Evolutionary conservation across 37 sponge, comb jelly and placozoan species (phyloP), one percentile per base, ranked within the genome.

Genomic region (Agelas oroides): DNA sequence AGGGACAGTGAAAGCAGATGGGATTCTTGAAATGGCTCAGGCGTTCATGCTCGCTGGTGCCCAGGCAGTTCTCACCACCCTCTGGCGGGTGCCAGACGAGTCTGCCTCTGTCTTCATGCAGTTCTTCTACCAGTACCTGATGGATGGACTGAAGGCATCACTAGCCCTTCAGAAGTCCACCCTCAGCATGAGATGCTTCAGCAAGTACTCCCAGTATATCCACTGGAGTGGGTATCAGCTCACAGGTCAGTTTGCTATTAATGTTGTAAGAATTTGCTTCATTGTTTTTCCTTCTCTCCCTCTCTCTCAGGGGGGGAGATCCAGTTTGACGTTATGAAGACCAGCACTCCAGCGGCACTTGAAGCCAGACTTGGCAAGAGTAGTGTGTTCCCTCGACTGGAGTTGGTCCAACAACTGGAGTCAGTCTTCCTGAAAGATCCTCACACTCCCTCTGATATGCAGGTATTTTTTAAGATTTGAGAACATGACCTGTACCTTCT

Each of bases 181-280:
- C 52, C 90, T 80, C 70, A 58, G 81, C 32, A 18, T 93, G 41
- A 73, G 94, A 18, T 93, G 87, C 75, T 77, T 88, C 64, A 25
- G 70, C 31, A 75, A 80, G 60, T 86, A 91, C 38, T 40, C 87
- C 17, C 86, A 85, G 39, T 90, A 85, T 55, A 55, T 77, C 32
- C 86, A 93, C 36, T 93, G 94, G 94, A 60, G 77, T 30, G 90
- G 83, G 11, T 89, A 82, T 55, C 86, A 93, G 83, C 75, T 93
- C 5, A 79, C 75, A 38, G 89, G 93, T 17, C 65, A 8, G 46
- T 46, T 46, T 46, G 6, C 3, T 46, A 46, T 8, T 46, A 46
- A 46, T 46, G 8, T 3, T 46, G 46, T 46, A 46, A 8, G 6
- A 46, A 8, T 46, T 8, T 12, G 8, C 46, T 3, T 46, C 6